phyloP scores from a whole-genome alignment of 2,888 invertebrate genomes.

The Yponomeuta evonymella region DNA sequence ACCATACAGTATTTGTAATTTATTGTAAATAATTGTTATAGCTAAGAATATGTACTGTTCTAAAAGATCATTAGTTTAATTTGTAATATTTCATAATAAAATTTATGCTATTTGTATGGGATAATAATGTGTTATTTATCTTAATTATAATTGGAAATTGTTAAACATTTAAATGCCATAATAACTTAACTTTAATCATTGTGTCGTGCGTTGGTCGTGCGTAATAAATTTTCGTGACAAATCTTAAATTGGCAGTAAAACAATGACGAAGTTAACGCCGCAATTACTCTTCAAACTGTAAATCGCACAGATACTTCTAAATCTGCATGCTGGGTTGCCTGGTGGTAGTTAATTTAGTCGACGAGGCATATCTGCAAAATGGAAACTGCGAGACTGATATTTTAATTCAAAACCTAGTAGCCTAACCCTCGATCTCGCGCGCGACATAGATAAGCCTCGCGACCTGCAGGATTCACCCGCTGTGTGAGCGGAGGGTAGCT shows the following conservation, averaged over 20 bases:
- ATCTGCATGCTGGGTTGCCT: background rate
- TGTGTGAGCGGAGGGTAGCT: too few species aligned
- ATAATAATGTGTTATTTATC: background rate
- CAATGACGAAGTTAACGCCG: too few species aligned
- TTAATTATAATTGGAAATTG: background rate
- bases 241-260: too few species aligned
- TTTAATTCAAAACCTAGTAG: background rate
- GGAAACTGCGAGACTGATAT: background rate
- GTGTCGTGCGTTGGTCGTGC: background rate
- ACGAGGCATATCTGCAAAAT: background rate
- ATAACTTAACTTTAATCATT: background rate
- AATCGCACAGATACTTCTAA: background rate
- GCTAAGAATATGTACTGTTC: background rate
- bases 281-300: background rate
- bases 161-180: constrained; percentile 7
- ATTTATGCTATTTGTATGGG: background rate
- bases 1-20: background rate
- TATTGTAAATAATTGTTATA: background rate
- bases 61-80: background rate
- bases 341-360: background rate
- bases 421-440: background rate
- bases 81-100: background rate
- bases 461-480: too few species aligned
- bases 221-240: background rate
- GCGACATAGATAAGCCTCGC: too few species aligned